phyloP scores from a whole-genome alignment of 2,113 vertebrate genomes.

The Calyptommatus sinebrachiatus region DNA sequence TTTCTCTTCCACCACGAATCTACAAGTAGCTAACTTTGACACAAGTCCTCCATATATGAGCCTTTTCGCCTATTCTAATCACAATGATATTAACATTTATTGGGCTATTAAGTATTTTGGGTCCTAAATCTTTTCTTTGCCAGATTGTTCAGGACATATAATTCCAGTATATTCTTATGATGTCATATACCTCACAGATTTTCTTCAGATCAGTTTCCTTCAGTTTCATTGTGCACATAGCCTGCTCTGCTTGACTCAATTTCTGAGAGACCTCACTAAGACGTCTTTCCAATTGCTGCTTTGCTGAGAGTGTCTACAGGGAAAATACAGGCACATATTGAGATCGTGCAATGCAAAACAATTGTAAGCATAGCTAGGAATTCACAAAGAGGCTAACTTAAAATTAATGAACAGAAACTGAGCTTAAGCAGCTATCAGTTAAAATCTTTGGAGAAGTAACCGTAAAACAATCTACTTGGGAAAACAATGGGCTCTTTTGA shows the following conservation, averaged over 20 bases:
- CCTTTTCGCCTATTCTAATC: neutral
- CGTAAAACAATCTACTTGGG: neutral
- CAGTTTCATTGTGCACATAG: constrained; percentile 65
- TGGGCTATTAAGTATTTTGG: neutral
- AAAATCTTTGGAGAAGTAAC: neutral
- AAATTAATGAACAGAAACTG: neutral
- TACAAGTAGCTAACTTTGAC: neutral
- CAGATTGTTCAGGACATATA: neutral
- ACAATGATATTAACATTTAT: neutral
- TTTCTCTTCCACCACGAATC: too few relatives aligned
- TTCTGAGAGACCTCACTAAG: constrained; percentile 78
- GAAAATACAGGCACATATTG: neutral
- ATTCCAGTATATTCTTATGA: neutral
- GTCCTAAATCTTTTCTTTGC: neutral
- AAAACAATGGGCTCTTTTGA: neutral
- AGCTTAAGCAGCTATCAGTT: neutral
- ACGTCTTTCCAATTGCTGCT: constrained; percentile 72
- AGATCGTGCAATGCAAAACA: neutral
- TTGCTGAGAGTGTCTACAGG: constrained; percentile 70
- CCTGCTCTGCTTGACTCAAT: constrained; percentile 75
- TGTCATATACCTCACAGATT: constrained; percentile 73
- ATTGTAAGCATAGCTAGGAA: neutral
- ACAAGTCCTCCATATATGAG: neutral
- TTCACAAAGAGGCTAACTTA: neutral
- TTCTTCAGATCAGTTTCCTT: constrained; percentile 78